Evolutionary conservation across 2,113 vertebrate species (phyloP), one percentile per base, ranked within the genome.

Genomic region (Spilogale gracilis): DNA sequence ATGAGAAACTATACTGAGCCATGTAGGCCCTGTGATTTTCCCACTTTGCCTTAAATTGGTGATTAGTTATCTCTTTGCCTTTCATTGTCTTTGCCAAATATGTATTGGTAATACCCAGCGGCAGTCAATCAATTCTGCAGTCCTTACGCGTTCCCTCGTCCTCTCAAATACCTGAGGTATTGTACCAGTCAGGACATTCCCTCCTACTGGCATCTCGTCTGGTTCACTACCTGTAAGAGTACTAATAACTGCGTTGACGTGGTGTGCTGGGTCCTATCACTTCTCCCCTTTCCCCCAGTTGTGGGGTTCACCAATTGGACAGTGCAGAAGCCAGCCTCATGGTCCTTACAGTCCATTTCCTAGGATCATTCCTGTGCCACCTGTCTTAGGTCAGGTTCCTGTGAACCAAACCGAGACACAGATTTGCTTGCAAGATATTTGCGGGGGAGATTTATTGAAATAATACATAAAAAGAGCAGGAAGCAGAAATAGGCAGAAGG

Each of bases 391-490:
- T 58, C 21, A 76, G 23, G 43, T 91, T 74, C 43, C 30, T 38
- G 71, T 79, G 45, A 96, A 71, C 69, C 23, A 69, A 43, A 86
- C 50, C 60, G 87, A 83, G 89, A 52, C 2, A 82, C 58, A 86
- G 32, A 81, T 79, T 92, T 92, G 78, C 43, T 94, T 92, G 52
- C 21, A 82, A 32, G 11, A 45, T 89, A 43, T 95, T 74, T 96
- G 48, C 38, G 88, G 78, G 32, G 11, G 25, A 21, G 25, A 74
- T 91, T 92, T 84, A 83, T 60, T 78, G 63, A 87, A 86, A 87
- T 10, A 81, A 54, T 10, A 78, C 60, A 13, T 63, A 58, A 91
- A 65, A 86, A 86, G n/a, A 43, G 43, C 71, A 5, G 32, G 54
- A 81, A 71, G 48, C 25, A 89, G 45, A 54, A 78, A 1, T 45